Conservation (phyloP, 2,888 invertebrate genomes). For the Nowickia ferox region DNA sequence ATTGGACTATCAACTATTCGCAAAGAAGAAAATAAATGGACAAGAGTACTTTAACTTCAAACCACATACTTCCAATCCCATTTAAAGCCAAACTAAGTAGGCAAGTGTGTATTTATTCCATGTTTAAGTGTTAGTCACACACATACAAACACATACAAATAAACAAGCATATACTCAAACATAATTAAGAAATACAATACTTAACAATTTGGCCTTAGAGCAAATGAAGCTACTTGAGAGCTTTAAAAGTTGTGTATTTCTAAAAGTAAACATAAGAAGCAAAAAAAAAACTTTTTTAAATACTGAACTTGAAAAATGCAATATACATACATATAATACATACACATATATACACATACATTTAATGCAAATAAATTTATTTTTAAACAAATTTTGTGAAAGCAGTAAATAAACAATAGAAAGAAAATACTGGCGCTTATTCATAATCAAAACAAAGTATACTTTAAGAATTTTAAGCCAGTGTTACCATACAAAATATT, state of each 20-base stretch:
- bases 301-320: background rate
- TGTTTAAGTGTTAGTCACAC: conserved; percentile 12
- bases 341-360: no score
- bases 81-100: conserved; percentile 8
- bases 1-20: conserved; percentile 45
- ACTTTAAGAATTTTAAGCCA: no score
- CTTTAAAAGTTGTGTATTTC: conserved; percentile 68
- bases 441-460: no score
- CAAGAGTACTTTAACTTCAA: conserved; percentile 32
- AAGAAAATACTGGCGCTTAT: no score
- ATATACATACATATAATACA: background rate
- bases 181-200: conserved; percentile 42
- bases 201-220: conserved; percentile 65
- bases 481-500: no score
- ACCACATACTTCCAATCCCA: conserved; percentile 24
- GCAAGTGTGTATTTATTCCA: conserved; percentile 41
- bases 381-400: no score
- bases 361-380: no score
- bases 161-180: background rate
- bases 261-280: conserved; percentile 52
- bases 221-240: conserved; percentile 65
- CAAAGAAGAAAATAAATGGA: conserved; percentile 40
- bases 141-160: background rate
- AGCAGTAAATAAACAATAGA: no score
- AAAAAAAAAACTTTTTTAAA: background rate